Conservation (phyloP, 2,888 invertebrate genomes). For the Machimus atricapillus region DNA sequence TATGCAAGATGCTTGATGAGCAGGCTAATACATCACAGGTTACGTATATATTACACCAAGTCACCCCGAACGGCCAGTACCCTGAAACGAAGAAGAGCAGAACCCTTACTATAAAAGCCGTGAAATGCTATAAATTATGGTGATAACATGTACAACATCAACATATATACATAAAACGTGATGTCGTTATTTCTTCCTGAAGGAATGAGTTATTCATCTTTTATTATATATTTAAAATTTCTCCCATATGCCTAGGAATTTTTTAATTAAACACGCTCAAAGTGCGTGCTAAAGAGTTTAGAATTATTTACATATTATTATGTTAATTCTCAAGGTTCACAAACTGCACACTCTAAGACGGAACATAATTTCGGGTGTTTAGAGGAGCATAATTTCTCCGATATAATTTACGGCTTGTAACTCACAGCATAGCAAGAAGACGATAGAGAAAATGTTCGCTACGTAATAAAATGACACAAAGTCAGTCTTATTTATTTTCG, state of each 20-base stretch:
- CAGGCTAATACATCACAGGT: conserved; percentile 96
- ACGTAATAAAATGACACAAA: neutral
- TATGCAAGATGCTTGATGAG: conserved; percentile 94
- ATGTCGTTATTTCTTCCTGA: neutral
- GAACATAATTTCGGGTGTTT: neutral
- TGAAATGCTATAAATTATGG: neutral
- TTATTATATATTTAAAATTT: neutral
- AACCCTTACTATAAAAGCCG: neutral
- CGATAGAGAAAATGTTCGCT: neutral
- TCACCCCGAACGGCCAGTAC: conserved; percentile 89
- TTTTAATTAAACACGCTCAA: neutral
- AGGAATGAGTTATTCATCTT: neutral
- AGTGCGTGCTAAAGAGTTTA: neutral
- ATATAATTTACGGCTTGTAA: neutral
- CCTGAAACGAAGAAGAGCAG: conserved; percentile 67
- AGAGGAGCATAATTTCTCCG: neutral
- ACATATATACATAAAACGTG: neutral
- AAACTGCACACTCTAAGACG: too few species aligned
- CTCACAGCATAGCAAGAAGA: neutral
- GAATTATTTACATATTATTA: neutral
- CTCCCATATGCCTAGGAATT: neutral
- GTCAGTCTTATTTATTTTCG: too few species aligned
- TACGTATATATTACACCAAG: conserved; percentile 94
- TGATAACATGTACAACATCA: neutral
- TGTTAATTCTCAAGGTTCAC: neutral